Base-by-base conservation (phyloP, 2,113 vertebrate species). In the Neofelis nebulosa region DNA sequence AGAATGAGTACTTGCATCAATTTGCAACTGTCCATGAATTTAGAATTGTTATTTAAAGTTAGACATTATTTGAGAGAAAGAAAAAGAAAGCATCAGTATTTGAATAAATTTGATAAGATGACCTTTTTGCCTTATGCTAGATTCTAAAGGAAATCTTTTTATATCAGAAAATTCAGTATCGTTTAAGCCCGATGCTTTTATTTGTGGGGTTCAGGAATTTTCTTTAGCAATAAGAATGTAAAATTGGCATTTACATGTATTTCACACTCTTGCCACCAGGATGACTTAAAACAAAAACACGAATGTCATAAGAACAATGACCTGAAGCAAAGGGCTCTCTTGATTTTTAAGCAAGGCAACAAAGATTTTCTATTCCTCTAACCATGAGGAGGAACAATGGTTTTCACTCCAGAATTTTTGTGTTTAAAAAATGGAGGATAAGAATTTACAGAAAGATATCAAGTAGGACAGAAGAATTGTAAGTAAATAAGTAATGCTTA, bases 281-380 rank as follows among this genome's bases (percentile, higher is more conserved):
- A 69, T 25, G 33, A 21, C 27, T 82, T 69, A 57, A 82, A 86
- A 95, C 10, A 95, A 48, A 89, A 84, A 69, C 18, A 80, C 36
- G 52, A 85, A 66, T 29, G 29, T 50, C 48, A 15, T n/a, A n/a
- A 94, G 31, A 93, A 63, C 2, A 2, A 95, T 48, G 36, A 14
- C 25, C 5, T 50, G 33, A 25, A 91, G 68, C 27, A 27, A 63
- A 55, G 27, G 50, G 8, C 0, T 33, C 29, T 66, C 21, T 69
- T 33, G 61, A 83, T 81, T 95, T 92, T 89, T 79, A 96, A 96
- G 63, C 7, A 23, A 61, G 45, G 33, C 36, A 86, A 36, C 48
- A 69, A 78, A 66, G 23, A 73, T 78, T 96, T 90, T 95, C 55
- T 85, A 85, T 89, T 82, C 65, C 76, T 91, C 45, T 82, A n/a